These are phyloP conservation scores for Napeogenes inachia DNA, from an alignment of 2,888 invertebrate species.

Conservation along the genomic window DNA sequence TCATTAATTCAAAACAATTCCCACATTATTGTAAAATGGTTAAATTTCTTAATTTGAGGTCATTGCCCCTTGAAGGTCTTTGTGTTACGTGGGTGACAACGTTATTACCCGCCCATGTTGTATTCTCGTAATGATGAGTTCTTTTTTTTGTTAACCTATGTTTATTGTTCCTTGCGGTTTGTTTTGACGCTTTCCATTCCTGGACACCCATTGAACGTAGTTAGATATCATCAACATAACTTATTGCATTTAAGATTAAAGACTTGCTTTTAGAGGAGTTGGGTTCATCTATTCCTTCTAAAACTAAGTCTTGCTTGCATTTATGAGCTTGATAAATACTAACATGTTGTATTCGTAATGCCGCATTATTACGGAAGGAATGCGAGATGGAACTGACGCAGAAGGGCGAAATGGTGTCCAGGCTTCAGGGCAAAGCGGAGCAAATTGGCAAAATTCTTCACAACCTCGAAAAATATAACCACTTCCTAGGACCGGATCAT, in stretches of 20 bases:
- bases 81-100: slow-evolving; percentile 45
- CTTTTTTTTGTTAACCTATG: slow-evolving; percentile 6
- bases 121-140: slow-evolving; percentile 28
- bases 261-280: too few relatives aligned
- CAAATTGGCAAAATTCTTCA: slow-evolving; percentile 95
- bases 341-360: slow-evolving; percentile 71
- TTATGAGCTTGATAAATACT: slow-evolving; percentile 42
- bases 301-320: slow-evolving; percentile 1
- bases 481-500: slow-evolving; percentile 80
- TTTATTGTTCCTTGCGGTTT: slow-evolving; percentile 13
- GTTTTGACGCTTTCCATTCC: too few relatives aligned
- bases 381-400: slow-evolving; percentile 97
- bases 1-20: too few relatives aligned
- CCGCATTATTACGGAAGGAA: slow-evolving; percentile 82
- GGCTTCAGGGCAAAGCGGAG: slow-evolving; percentile 95
- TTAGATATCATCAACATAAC: too few relatives aligned
- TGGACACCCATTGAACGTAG: too few relatives aligned
- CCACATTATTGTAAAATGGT: not conserved
- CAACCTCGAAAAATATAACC: slow-evolving; percentile 92
- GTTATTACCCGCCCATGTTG: slow-evolving; percentile 50
- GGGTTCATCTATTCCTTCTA: not conserved
- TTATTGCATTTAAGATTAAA: too few relatives aligned
- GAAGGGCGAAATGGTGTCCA: slow-evolving; percentile 96
- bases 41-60: slow-evolving; percentile 36
- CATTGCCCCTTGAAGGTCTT: slow-evolving; percentile 48